phyloP scores from a whole-genome alignment of 2,797 vertebrate species.

The Sciurus vulgaris region DNA sequence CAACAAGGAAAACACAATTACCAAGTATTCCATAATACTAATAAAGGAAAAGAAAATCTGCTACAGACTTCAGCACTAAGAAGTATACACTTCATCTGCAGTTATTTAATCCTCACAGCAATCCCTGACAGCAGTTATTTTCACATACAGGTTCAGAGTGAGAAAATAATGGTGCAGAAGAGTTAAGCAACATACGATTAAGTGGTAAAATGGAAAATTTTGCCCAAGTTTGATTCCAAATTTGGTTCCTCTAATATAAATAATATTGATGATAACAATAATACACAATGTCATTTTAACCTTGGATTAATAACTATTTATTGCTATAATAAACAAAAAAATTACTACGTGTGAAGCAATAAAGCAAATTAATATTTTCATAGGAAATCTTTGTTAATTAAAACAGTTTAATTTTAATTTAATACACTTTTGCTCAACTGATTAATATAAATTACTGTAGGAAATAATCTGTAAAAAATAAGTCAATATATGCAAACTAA shows the following conservation, averaged over 20 bases:
- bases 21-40: not conserved
- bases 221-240: not conserved
- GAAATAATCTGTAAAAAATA: not conserved
- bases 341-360: not conserved
- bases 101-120: no score
- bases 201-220: not conserved
- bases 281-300: not conserved
- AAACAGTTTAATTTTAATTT: not conserved
- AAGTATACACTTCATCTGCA: not conserved
- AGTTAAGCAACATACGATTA: not conserved
- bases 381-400: conserved; percentile 10
- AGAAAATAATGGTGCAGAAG: not conserved
- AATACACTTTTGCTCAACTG: not conserved
- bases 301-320: not conserved
- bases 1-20: not conserved
- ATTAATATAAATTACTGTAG: not conserved
- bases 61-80: not conserved
- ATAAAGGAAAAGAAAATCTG: not conserved
- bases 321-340: not conserved
- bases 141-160: not conserved
- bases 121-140: not conserved
- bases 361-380: not conserved
- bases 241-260: not conserved
- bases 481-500: not conserved
- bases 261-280: not conserved